phyloP scores from a whole-genome alignment of 2,888 invertebrate species.

The Eristalis tenax region DNA sequence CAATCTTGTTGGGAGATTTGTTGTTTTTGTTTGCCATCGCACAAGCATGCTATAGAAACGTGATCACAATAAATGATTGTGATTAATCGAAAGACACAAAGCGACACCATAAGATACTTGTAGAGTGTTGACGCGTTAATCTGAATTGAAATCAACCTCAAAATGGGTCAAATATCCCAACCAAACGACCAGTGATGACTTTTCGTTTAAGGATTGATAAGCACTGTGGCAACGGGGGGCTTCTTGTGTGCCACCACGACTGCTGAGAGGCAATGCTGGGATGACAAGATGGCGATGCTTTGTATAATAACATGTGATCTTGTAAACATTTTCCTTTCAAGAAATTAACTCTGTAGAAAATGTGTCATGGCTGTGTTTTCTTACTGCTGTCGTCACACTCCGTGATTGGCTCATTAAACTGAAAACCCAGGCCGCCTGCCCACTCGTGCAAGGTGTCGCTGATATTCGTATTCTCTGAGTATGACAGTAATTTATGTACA shows the following conservation, averaged over 20 bases:
- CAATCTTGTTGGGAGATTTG: slow-evolving; percentile 26
- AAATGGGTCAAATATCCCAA: slow-evolving; percentile 54
- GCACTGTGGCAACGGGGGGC: background rate
- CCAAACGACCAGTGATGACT: slow-evolving; percentile 1
- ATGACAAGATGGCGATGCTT: background rate
- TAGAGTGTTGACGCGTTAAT: slow-evolving; percentile 31
- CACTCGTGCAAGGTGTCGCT: background rate
- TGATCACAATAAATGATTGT: slow-evolving; percentile 54
- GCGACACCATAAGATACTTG: slow-evolving; percentile 16
- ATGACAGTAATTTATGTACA: background rate
- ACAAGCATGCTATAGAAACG: slow-evolving; percentile 49
- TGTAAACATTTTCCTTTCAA: slow-evolving; percentile 44
- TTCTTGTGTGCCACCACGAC: background rate
- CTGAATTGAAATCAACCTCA: slow-evolving; percentile 53
- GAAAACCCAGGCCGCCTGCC: background rate
- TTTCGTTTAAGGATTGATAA: background rate
- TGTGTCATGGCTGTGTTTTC: background rate
- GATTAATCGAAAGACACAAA: slow-evolving; percentile 46
- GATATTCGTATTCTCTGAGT: background rate
- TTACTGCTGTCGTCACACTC: slow-evolving; percentile 41
- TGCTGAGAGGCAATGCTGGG: background rate
- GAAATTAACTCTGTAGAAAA: slow-evolving; percentile 14
- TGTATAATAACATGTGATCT: slow-evolving; percentile 30
- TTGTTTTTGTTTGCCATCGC: slow-evolving; percentile 13
- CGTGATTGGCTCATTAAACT: slow-evolving; percentile 52